Evolutionary conservation across 2,888 invertebrate genomes (phyloP).

Genomic region (Phasia obesa): DNA sequence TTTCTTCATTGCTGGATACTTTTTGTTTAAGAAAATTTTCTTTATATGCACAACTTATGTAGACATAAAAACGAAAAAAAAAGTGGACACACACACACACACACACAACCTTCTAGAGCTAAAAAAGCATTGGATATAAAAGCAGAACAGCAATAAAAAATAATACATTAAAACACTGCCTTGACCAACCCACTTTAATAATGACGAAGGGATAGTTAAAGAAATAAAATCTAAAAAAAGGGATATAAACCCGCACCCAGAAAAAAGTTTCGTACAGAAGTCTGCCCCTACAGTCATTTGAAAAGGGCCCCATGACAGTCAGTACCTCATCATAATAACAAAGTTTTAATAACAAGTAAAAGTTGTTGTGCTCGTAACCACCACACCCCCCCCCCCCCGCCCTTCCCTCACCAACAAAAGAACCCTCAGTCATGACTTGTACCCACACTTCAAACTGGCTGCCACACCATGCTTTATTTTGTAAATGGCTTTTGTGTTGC

Average conservation of each 20-base stretch:
- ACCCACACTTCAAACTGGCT: constrained; percentile 48
- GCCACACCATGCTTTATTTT: constrained; percentile 41
- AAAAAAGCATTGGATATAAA: constrained; percentile 6
- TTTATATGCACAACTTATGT: neutral
- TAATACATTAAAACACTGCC: constrained; percentile 57
- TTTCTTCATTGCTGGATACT: neutral
- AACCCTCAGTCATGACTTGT: constrained; percentile 66
- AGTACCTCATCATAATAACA: constrained; percentile 36
- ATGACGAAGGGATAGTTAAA: constrained; percentile 47
- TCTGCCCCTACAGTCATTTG: neutral
- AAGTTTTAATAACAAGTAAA: constrained; percentile 57
- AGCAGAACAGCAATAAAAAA: constrained; percentile 35
- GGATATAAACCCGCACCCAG: constrained; percentile 27
- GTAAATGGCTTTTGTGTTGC: constrained; percentile 61
- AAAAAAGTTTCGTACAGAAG: constrained; percentile 12
- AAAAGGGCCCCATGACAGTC: constrained; percentile 11
- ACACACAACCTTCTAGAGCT: neutral
- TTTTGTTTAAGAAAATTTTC: neutral
- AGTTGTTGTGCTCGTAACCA: constrained; percentile 55
- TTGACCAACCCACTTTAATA: constrained; percentile 60
- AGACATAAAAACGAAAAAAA: constrained; percentile 9
- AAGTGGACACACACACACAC: constrained; percentile 6
- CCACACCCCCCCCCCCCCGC: constrained; percentile 72
- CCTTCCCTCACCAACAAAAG: constrained; percentile 72
- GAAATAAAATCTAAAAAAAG: constrained; percentile 38